phyloP scores from a whole-genome alignment of 2,888 invertebrate genomes.

The Himalopsyche kuldschensis region DNA sequence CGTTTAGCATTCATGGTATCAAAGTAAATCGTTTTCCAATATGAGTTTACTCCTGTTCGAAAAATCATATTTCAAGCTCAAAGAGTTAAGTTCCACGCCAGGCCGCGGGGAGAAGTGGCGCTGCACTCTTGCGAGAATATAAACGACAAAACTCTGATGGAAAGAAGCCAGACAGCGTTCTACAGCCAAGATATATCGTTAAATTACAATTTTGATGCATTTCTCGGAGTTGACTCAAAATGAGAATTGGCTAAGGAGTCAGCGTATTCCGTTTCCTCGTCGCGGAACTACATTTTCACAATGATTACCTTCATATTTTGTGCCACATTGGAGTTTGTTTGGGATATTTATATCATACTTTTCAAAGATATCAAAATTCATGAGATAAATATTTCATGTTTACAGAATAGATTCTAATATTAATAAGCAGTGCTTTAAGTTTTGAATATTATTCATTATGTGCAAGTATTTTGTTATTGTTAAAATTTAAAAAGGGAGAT shows the following conservation, averaged over 20 bases:
- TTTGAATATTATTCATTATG: no score
- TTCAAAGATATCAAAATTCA: no score
- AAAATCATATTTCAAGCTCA: slow-evolving; percentile 15
- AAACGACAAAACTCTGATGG: slow-evolving; percentile 5
- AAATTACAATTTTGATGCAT: slow-evolving; percentile 13
- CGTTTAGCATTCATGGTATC: neutral
- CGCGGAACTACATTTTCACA: neutral
- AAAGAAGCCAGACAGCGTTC: slow-evolving; percentile 1
- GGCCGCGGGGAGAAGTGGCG: neutral
- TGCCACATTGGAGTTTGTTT: neutral
- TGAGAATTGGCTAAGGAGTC: slow-evolving; percentile 3
- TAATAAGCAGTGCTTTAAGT: no score
- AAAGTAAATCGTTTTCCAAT: slow-evolving; percentile 13
- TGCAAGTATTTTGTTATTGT: no score
- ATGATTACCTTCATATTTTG: neutral
- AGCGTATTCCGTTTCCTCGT: neutral
- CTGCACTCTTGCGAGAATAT: neutral
- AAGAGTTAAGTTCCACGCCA: slow-evolving; percentile 1
- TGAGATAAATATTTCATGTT: no score
- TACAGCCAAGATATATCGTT: slow-evolving; percentile 1
- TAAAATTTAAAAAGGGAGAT: no score
- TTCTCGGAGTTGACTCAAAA: slow-evolving; percentile 3
- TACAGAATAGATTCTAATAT: no score
- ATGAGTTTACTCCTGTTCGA: slow-evolving; percentile 7
- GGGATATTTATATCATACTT: neutral